Evolutionary conservation across 2,888 invertebrate species (phyloP), one percentile per base, ranked within the genome.

Genomic region (Pelosia muscerda): DNA sequence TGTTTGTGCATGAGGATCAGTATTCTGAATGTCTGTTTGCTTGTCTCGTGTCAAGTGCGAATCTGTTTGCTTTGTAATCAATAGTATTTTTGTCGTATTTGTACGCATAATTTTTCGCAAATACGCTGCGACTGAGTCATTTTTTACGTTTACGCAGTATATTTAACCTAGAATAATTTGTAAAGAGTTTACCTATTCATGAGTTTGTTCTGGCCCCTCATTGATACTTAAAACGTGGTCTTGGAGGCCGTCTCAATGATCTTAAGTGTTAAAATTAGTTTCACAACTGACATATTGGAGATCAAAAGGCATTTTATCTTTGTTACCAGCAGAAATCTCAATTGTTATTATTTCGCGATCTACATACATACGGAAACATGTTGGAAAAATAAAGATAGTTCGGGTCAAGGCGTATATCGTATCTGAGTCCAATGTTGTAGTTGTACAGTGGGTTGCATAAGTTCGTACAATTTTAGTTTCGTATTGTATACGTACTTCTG

Each of bases 1-100:
- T 92, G 90, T 93, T 92, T 92, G 91, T 86, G 78, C 87, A 90
- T 87, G 89, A 87, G 89, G 89, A 92, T 92, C 86, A 84, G 79
- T 91, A 84, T 78, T 85, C 83, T 86, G 81, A 86, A 86, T 90
- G 90, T 82, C 70, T 89, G 84, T 90, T 90, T 91, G 86, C 81
- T 81, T 79, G 85, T 82, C 79, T 84, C 79, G 83, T 85, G 87
- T 88, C 86, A 85, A 89, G 88, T 88, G 87, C 76, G 83, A 84
- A 87, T 84, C 72, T 86, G 83, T 89, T 89, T 87, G 77, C 74
- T 84, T 76, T 75, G 81, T 75, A 78, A 81, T 82, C 84, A 86
- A 84, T 84, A 81, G 71, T 81, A 72, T 75, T 77, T 78, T 74
- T 76, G 38, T 72, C 63, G 66, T 66, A 61, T 66, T 65, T 67